Base-by-base conservation (phyloP, 2,113 vertebrate species). In the Lampris megalopsis region DNA sequence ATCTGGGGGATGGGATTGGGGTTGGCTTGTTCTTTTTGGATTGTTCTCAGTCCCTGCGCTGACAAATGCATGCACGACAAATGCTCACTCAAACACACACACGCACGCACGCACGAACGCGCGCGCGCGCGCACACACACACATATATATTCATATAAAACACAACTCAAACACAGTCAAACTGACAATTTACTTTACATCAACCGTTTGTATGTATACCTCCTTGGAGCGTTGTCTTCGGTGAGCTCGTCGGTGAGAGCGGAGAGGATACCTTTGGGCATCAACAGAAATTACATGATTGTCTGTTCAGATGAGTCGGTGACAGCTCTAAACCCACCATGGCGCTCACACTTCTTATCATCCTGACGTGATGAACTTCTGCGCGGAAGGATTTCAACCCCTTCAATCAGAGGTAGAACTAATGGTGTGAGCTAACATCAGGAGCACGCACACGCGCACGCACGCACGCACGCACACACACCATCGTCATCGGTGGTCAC, bases 1-100 rank as follows among this genome's bases (percentile, higher is more conserved):
- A 92, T 89, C 64, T 5, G 82, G 85, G 91, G 81, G 73, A 82
- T 83, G 68, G 89, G 89, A 92, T 91, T 90, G 89, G 76, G 90
- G 86, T 90, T 79, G 75, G 76, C 80, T 70, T 82, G 82, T 88
- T 86, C 86, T 92, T 80, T 84, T 80, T 84, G 86, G 81, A 86
- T 91, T 88, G 87, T 87, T 87, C 87, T 89, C 67, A 0, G 60
- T 48, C 52, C 71, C 48, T 35, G 37, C 70, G n/a, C 50, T 74
- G 86, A 81, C 82, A 75, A 68, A 68, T 63, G 67, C 70, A 79
- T 69, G 73, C 81, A 75, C 37, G 13, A 11, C 3, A 52, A 2
- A 52, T 2, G 24, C 62, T 47, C 41, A 79, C 63, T 77, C 71
- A 47, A 67, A 72, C 86, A 79, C 59, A 53, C 63, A 49, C 35